A percentile compares a stretch with the other conserved stretches of the same genome.
Conservation (phyloP, 2,888 invertebrate genomes). For the Rotaria magnacalcarata region DNA sequence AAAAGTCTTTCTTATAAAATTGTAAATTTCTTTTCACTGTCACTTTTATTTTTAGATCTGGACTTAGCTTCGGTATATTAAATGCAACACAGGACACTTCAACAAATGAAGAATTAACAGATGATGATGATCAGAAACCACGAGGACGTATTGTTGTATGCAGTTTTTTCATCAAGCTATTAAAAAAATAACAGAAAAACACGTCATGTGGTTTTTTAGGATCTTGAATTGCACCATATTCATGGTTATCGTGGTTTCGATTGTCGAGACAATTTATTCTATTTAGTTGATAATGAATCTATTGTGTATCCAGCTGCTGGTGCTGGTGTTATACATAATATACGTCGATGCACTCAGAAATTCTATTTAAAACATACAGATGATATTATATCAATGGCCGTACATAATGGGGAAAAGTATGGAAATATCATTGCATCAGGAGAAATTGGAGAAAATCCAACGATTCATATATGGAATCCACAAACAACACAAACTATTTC, state of each 20-base stretch:
- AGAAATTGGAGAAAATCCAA: conserved; percentile 57
- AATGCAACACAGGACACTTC: not conserved
- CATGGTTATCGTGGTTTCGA: conserved; percentile 60
- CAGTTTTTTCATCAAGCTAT: not conserved
- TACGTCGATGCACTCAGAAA: conserved; percentile 55
- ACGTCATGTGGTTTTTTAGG: conserved; percentile 49
- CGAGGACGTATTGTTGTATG: conserved; percentile 33
- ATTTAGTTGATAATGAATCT: conserved; percentile 56
- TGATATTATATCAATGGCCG: conserved; percentile 58
- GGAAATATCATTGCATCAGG: conserved; percentile 58
- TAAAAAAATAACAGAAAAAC: not conserved
- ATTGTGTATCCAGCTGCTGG: conserved; percentile 60
- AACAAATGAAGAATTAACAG: no score
- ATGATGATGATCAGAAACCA: not conserved
- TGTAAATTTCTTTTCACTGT: no score
- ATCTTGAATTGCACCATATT: conserved; percentile 56
- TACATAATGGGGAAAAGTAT: conserved; percentile 58
- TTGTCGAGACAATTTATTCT: conserved; percentile 56
- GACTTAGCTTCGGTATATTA: not conserved
- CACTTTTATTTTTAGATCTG: not conserved
- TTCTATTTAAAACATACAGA: conserved; percentile 59
- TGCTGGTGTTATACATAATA: conserved; percentile 57
- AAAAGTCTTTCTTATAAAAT: no score
- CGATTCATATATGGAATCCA: conserved; percentile 57
- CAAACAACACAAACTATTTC: conserved; percentile 55